Conservation (phyloP, 2,888 invertebrate genomes). For the Yponomeuta evonymella region DNA sequence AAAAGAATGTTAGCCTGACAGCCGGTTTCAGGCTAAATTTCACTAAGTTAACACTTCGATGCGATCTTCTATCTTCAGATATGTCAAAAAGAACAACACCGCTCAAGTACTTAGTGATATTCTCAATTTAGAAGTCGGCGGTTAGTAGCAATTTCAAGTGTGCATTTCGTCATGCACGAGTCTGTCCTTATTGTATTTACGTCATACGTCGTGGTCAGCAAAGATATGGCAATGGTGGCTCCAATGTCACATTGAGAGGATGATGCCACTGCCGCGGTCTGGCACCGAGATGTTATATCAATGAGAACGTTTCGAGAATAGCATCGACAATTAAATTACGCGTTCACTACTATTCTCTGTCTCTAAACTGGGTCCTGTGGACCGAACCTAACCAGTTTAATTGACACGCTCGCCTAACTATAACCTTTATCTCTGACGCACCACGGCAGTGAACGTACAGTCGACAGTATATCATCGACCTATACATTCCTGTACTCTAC, state of each 20-base stretch:
- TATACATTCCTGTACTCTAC: too few species aligned
- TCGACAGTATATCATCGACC: too few species aligned
- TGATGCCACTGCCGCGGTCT: background rate
- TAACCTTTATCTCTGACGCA: too few species aligned
- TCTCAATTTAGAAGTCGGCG: background rate
- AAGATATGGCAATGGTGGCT: constrained; percentile 40
- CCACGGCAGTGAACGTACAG: too few species aligned
- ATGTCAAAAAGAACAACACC: too few species aligned
- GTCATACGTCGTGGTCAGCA: background rate
- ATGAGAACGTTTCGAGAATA: background rate
- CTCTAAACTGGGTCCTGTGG: background rate
- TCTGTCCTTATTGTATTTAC: background rate
- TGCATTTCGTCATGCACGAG: constrained; percentile 7
- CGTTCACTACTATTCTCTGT: background rate
- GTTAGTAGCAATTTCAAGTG: background rate
- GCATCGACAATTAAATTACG: background rate
- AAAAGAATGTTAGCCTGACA: too few species aligned
- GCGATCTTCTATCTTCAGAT: too few species aligned
- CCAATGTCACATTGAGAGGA: constrained; percentile 28
- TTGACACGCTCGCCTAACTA: too few species aligned
- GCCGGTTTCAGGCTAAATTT: too few species aligned
- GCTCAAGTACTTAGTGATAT: background rate
- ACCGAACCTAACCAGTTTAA: too few species aligned
- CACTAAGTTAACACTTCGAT: too few species aligned
- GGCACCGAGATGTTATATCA: background rate